These are phyloP conservation scores for Synanthedon formicaeformis DNA, from an alignment of 2,888 invertebrate species.

Conservation along the genomic window DNA sequence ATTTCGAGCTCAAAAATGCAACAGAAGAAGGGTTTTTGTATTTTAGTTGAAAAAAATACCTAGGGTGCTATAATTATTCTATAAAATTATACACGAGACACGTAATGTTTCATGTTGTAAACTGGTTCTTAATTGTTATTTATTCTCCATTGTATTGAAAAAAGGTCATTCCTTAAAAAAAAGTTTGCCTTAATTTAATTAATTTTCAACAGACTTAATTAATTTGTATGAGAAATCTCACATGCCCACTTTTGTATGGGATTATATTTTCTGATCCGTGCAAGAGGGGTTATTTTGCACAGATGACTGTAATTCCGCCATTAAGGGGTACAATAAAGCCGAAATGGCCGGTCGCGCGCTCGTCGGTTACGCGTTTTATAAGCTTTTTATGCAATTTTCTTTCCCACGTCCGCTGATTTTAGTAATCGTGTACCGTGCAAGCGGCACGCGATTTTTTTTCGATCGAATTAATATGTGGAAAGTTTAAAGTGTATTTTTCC, in stretches of 20 bases:
- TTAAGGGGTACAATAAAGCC: constrained; percentile 19
- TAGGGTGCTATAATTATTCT: too few species aligned
- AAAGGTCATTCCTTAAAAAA: too few species aligned
- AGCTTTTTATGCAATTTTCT: constrained; percentile 19
- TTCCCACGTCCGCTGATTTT: constrained; percentile 11
- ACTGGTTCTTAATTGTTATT: too few species aligned
- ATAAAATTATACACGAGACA: too few species aligned
- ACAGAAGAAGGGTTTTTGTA: too few species aligned
- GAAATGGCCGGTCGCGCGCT: constrained; percentile 12
- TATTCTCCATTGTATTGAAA: too few species aligned
- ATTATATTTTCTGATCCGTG: background rate
- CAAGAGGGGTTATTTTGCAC: background rate
- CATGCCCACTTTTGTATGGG: background rate
- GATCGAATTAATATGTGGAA: constrained; percentile 2
- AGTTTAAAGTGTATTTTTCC: background rate
- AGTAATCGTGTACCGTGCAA: constrained; percentile 14
- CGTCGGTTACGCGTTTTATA: constrained; percentile 9
- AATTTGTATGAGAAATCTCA: background rate
- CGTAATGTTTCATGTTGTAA: too few species aligned
- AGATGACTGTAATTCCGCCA: constrained; percentile 16
- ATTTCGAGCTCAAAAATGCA: too few species aligned
- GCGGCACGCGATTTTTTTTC: constrained; percentile 10
- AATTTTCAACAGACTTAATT: background rate
- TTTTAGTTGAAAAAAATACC: too few species aligned
- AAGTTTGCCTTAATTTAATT: too few species aligned